Base-by-base conservation (phyloP, 2,113 vertebrate genomes). In the Neolamprologus toae region DNA sequence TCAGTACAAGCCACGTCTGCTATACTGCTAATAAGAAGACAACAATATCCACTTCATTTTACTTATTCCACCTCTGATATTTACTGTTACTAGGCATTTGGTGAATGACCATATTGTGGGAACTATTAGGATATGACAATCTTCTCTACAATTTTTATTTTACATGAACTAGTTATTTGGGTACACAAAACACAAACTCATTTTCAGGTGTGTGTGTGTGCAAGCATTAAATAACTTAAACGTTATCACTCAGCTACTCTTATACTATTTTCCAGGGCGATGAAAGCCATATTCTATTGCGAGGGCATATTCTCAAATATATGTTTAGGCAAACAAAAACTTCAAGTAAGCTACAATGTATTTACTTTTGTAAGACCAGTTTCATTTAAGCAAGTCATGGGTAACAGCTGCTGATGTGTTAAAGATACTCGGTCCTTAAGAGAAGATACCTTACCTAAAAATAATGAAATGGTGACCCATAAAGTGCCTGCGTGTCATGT, bases 401-500 rank as follows among this genome's bases (percentile, higher is more conserved):
- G 31, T 47, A 33, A 81, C 12, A 54, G 31, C 45, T 78, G 45
- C 45, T 33, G 73, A n/a, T 5, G 40, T 68, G 37, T 85, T 47
- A 63, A 81, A 81, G 21, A 80, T 53, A 45, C 9, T 82, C 2
- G 2, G 21, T 10, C 17, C 42, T 31, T 66, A 21, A 80, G 10
- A 23, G 19, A 10, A 40, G 0, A 47, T 35, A 12, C 37, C 51
- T 47, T 19, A 82, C 0, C 37, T 55, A 49, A 82, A 81, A 66
- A 87, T 14, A 68, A 61, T 42, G 49, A 73, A 35, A 71, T 7
- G 8, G 21, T 49, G 33, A 59, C 33, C 82, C 78, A 90, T 68
- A 91, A 94, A 84, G 86, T 92, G 88, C 71, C 83, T 83, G 80
- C 68, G 86, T 86, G 76, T 90, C 57, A 55, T 17, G 42, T 82